Evolutionary conservation across 2,113 vertebrate species (phyloP), one percentile per base, ranked within the genome.

Genomic region (Sialia sialis): DNA sequence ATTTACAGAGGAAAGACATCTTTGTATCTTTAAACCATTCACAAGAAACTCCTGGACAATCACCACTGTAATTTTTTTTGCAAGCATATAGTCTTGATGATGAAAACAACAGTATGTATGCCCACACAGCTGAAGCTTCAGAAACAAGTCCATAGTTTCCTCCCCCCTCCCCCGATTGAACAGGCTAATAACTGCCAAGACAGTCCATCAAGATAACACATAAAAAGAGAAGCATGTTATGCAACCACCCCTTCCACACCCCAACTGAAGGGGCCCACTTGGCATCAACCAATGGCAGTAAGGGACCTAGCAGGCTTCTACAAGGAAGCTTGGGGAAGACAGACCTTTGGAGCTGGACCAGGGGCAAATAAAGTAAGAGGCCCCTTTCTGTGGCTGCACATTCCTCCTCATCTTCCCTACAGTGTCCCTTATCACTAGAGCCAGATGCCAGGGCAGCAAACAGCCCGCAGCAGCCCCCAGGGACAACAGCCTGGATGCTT

Each of bases 351-450:
- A 34, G 80, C 30, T 29, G 49, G 34, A 72, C 30, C 7, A 16
- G 20, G 8, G 59, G 44, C 22, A 58, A 81, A 27, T 10, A 74
- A 64, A 81, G 27, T 10, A 74, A 64, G 79, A 92, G 89, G 69
- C 58, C 46, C 36, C 56, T 6, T 66, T 86, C 68, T 30, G 49
- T 30, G 30, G 55, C 74, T 67, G 19, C 25, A 63, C 9, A 5
- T 46, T 91, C 38, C 48, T 83, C 58, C 25, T 68, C 62, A 8
- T 75, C 75, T 75, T 74, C 3, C 6, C 66, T 48, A 2, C 36
- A 19, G 7, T 12, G 30, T 5, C 34, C 79, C 91, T 96, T 95
- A 94, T 97, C 96, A 94, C 34, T 25, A 32, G 16, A n/a, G 63
- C 82, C 91, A 96, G 84, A 94, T 74, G 91, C 30, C 8, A 5